These are phyloP conservation scores for Echeneis naucrates DNA, from an alignment of 2,797 vertebrate species.

Conservation along the genomic window DNA sequence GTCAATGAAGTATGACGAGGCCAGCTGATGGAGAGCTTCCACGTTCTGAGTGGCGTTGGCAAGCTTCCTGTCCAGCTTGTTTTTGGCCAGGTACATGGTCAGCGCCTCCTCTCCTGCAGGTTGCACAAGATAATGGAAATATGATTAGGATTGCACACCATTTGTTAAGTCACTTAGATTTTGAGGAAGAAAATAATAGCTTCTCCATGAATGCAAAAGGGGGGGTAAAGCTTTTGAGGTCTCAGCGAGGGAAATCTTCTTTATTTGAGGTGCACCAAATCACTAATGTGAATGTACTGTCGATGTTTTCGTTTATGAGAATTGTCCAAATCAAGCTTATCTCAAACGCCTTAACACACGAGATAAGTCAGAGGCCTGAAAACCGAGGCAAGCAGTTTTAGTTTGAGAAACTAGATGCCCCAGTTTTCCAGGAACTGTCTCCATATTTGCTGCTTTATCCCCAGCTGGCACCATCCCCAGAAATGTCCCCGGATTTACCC, in stretches of 20 bases:
- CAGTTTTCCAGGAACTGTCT: constrained; percentile 73
- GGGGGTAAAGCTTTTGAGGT: background rate
- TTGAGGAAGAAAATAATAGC: background rate
- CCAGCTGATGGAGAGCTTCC: constrained; percentile 97
- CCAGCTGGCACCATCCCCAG: constrained; percentile 64
- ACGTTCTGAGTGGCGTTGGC: constrained; percentile 95
- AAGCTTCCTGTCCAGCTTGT: constrained; percentile 94
- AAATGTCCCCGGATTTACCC: constrained; percentile 63
- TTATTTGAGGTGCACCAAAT: constrained; percentile 8
- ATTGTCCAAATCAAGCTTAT: constrained; percentile 32
- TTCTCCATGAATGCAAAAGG: background rate
- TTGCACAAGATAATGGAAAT: constrained; percentile 32
- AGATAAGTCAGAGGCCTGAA: constrained; percentile 57
- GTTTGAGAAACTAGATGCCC: constrained; percentile 68
- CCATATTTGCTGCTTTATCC: constrained; percentile 62
- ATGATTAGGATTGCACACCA: constrained; percentile 8
- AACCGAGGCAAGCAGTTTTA: constrained; percentile 56
- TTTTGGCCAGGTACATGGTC: constrained; percentile 99
- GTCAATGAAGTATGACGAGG: constrained; percentile 98
- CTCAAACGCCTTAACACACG: constrained; percentile 28
- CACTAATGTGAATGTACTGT: constrained; percentile 19
- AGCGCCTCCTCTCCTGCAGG: constrained; percentile 94
- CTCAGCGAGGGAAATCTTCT: constrained; percentile 3
- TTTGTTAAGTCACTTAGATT: background rate
- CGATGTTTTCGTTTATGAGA: constrained; percentile 31